phyloP scores from a whole-genome alignment of 2,888 invertebrate genomes.

The Euplagia quadripunctaria region DNA sequence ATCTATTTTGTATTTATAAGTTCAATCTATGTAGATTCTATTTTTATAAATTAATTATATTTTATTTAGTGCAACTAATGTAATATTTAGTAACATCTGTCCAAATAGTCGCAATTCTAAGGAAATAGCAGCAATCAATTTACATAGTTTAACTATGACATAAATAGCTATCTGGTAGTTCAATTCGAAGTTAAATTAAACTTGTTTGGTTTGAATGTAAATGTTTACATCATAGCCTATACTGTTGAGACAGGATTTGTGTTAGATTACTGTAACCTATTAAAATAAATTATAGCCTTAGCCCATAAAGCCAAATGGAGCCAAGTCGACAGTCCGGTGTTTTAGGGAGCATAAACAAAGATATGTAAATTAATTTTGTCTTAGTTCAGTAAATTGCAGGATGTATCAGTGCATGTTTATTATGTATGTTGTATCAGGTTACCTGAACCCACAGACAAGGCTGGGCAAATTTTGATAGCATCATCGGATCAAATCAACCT shows the following conservation, averaged over 20 bases:
- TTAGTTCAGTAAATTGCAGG: neutral
- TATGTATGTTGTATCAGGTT: neutral
- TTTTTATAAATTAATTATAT: constrained; percentile 34
- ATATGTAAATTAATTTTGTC: neutral
- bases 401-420: neutral
- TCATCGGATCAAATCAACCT: neutral
- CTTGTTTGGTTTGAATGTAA: neutral
- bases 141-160: neutral
- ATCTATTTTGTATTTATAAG: constrained; percentile 43
- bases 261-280: neutral
- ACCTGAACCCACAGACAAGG: neutral
- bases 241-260: neutral
- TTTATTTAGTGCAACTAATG: constrained; percentile 8
- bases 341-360: neutral
- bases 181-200: neutral
- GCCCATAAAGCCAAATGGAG: neutral
- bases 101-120: neutral
- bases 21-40: constrained; percentile 37
- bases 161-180: neutral
- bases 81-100: neutral
- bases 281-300: neutral
- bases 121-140: neutral
- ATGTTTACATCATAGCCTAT: neutral
- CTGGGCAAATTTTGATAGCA: neutral
- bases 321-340: neutral